Base-by-base conservation (phyloP, 2,797 vertebrate species). In the Peromyscus nudipes region DNA sequence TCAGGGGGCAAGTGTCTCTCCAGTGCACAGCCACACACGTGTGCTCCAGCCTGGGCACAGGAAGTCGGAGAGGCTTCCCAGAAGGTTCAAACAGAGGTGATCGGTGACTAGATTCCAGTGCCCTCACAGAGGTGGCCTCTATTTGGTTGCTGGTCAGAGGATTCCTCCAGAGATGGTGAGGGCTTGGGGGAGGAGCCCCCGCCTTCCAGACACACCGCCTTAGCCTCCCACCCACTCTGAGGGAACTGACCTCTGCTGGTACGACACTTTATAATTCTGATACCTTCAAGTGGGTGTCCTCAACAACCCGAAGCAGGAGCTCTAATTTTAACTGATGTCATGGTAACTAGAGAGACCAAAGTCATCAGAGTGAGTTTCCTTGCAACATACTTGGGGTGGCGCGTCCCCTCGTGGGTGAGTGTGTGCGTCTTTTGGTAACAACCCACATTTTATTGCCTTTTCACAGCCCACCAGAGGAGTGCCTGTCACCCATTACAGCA, bases 251-350 rank as follows among this genome's bases (percentile, higher is more conserved):
- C 46, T 89, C 60, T 93, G 64, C 73, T 57, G 34, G 55, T 19
- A 60, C 27, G 25, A 55, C 77, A 69, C 60, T 92, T 94, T 34
- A 37, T 49, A 27, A 88, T 76, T 90, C 91, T 88, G 46, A 29
- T 75, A 34, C 89, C 57, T 95, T 95, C 80, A 71, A 34, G 71
- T 55, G 55, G 27, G 55, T 95, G 91, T 86, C 29, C 2, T 71
- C 69, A 93, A 93, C 2, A 86, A 46, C 3, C 40, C 67, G 84
- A 91, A 94, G 67, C 76, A 57, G 34, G 83, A 90, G 52, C 90
- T 83, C 73, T 95, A 29, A 55, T 97, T 94, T 91, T 94, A 94
- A 84, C 55, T n/a, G 73, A 60, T 80, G 46, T 16, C 69, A 11
- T 19, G 8, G 69, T 89, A 46, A 65, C 79, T 71, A 88, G 94